Conservation (phyloP, 1,140 invertebrate species). For the Euwallacea fornicatus region DNA sequence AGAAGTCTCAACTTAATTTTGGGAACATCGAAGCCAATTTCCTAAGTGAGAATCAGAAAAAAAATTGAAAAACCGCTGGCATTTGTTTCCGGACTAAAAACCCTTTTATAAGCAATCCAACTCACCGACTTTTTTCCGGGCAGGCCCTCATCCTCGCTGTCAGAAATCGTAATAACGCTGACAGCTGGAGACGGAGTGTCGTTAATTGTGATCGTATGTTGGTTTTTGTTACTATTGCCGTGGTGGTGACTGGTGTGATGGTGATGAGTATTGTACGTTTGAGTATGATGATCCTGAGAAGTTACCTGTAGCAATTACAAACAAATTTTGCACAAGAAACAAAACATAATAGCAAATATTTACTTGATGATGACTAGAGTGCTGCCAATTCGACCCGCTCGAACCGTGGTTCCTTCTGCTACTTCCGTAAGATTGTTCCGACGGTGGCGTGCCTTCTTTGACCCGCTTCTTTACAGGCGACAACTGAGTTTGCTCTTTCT, state of each 20-base stretch:
- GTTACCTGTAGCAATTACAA: constrained; percentile 36
- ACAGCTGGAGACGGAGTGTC: constrained; percentile 92
- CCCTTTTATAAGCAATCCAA: background rate
- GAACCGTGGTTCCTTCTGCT: constrained; percentile 55
- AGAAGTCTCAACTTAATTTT: background rate
- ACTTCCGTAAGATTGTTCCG: constrained; percentile 49
- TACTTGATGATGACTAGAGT: constrained; percentile 45
- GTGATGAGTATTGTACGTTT: constrained; percentile 51
- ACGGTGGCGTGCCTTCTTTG: constrained; percentile 92
- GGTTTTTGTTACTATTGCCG: constrained; percentile 53
- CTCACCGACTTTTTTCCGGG: constrained; percentile 47
- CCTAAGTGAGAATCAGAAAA: background rate
- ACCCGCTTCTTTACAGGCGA: constrained; percentile 98
- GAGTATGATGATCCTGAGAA: constrained; percentile 45
- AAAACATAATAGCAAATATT: background rate
- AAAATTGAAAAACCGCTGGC: background rate
- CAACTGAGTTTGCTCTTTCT: constrained; percentile 88
- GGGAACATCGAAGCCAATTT: background rate
- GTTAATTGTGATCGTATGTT: constrained; percentile 80
- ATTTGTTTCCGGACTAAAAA: background rate
- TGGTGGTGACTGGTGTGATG: constrained; percentile 54
- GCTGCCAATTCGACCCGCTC: constrained; percentile 51
- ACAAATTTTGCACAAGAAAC: background rate
- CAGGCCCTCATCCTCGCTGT: constrained; percentile 86
- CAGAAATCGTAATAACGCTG: constrained; percentile 96